Conservation (phyloP, 2,113 vertebrate species). For the Tachysurus fulvidraco region DNA sequence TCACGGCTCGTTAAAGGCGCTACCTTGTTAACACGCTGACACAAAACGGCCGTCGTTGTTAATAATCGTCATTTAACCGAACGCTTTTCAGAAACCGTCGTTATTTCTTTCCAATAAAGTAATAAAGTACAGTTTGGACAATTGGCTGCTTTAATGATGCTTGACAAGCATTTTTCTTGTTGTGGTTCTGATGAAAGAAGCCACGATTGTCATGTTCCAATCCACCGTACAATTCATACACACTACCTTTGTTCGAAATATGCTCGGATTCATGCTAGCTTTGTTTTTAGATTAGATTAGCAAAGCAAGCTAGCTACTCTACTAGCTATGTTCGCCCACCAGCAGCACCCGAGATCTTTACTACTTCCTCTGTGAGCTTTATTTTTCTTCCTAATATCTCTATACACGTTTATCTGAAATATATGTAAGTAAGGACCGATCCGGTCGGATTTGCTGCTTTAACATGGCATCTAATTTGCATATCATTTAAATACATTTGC, state of each 20-base stretch:
- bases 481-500: not conserved
- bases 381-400: not conserved
- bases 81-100: slow-evolving; percentile 16
- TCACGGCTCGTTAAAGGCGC: slow-evolving; percentile 62
- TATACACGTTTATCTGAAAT: not conserved
- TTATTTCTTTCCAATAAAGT: slow-evolving; percentile 29
- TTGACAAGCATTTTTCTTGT: not conserved
- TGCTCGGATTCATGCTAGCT: not conserved
- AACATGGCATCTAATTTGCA: no score
- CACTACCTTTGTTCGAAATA: not conserved
- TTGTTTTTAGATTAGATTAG: not conserved
- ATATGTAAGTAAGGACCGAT: not conserved
- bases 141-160: no score
- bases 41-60: slow-evolving; percentile 38
- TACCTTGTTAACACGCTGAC: slow-evolving; percentile 50
- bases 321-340: not conserved
- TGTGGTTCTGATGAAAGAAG: no score
- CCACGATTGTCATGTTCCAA: no score
- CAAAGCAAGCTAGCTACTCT: not conserved
- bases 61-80: slow-evolving; percentile 45
- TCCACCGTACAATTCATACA: not conserved
- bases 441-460: not conserved
- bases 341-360: not conserved
- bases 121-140: not conserved
- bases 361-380: not conserved